These are phyloP conservation scores for Sisyra nigra DNA, from an alignment of 2,888 invertebrate genomes.

Conservation along the genomic window DNA sequence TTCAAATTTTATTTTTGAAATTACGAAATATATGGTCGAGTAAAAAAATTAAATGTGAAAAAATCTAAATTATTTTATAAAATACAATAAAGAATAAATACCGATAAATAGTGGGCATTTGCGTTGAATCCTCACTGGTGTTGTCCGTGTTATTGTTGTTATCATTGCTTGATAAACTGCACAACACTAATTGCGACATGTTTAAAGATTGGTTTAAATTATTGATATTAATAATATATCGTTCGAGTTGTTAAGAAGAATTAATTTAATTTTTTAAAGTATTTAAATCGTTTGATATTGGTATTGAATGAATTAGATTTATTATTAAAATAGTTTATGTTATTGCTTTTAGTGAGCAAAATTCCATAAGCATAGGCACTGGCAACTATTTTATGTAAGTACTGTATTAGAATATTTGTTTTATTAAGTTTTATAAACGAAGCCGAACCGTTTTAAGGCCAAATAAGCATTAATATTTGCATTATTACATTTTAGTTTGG, in stretches of 20 bases:
- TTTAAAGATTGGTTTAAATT: slow-evolving; percentile 16
- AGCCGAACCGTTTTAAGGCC: too few relatives aligned
- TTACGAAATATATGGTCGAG: too few relatives aligned
- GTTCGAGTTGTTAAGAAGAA: neutral
- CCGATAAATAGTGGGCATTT: slow-evolving; percentile 80
- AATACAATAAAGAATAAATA: slow-evolving; percentile 24
- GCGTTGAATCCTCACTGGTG: slow-evolving; percentile 73
- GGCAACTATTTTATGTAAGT: neutral
- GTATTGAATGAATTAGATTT: neutral
- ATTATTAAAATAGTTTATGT: neutral
- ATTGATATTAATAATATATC: neutral
- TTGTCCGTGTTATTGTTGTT: slow-evolving; percentile 61
- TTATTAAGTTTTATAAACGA: too few relatives aligned
- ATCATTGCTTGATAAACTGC: slow-evolving; percentile 40
- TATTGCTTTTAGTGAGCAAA: slow-evolving; percentile 3
- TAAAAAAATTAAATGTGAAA: neutral
- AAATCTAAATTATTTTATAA: neutral
- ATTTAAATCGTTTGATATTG: neutral
- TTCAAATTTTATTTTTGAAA: too few relatives aligned
- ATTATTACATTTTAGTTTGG: too few relatives aligned
- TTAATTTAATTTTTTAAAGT: neutral
- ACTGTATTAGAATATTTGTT: too few relatives aligned
- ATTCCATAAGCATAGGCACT: slow-evolving; percentile 5
- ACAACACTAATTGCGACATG: slow-evolving; percentile 62
- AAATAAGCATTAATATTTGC: too few relatives aligned